These are phyloP conservation scores for Drosophila erecta DNA, from an alignment of 1,140 invertebrate species.

Conservation along the genomic window DNA sequence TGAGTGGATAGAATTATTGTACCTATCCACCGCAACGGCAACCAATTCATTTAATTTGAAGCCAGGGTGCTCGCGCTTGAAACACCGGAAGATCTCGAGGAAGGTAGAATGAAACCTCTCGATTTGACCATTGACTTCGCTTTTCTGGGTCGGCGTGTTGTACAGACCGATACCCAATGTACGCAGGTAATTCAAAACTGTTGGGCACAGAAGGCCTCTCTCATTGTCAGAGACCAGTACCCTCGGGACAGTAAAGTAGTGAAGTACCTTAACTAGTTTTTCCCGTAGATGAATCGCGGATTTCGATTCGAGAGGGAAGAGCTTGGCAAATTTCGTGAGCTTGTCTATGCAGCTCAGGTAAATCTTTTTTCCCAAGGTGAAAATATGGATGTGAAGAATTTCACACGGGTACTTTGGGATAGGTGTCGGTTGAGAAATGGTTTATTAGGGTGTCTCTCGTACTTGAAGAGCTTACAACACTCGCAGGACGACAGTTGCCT, in stretches of 20 bases:
- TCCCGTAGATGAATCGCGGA: not conserved
- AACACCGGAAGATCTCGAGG: conserved; percentile 10
- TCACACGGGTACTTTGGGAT: too few species aligned
- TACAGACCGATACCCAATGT: too few species aligned
- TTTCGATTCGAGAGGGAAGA: conserved; percentile 11
- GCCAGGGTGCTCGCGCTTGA: not conserved
- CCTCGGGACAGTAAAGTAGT: conserved; percentile 3
- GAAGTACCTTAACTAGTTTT: not conserved
- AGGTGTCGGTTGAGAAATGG: too few species aligned
- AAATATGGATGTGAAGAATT: too few species aligned
- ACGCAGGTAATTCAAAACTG: not conserved
- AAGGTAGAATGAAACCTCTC: conserved; percentile 19
- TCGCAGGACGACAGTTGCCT: too few species aligned
- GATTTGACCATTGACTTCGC: too few species aligned
- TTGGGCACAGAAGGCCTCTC: not conserved
- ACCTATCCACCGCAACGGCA: conserved; percentile 4
- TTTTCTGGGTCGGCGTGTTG: not conserved
- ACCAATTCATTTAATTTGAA: conserved; percentile 4
- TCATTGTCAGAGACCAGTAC: not conserved
- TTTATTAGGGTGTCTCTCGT: too few species aligned
- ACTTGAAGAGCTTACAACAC: too few species aligned
- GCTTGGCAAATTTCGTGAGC: conserved; percentile 1
- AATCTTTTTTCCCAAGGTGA: too few species aligned
- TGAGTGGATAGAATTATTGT: conserved; percentile 14
- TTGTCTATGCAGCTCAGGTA: not conserved